Evolutionary conservation across 2,113 vertebrate species (phyloP).

Genomic region (Fukomys damarensis): DNA sequence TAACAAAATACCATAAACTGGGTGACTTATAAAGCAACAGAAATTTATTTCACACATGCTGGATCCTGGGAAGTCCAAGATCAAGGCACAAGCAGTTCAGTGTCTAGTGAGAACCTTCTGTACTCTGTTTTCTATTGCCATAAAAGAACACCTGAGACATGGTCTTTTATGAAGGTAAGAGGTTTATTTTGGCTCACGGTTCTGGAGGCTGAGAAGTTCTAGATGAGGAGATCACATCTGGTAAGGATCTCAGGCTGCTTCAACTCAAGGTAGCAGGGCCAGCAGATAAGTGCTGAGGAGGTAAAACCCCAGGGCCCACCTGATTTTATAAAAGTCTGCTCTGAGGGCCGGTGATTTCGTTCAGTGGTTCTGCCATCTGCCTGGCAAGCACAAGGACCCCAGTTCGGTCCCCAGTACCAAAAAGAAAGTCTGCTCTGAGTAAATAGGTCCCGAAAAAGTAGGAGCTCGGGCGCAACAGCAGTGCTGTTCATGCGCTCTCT

Average conservation of each 20-base stretch:
- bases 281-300: neutral
- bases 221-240: neutral
- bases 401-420: too few relatives aligned
- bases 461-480: neutral
- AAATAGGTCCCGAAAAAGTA: neutral
- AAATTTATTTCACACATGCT: neutral
- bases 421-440: too few relatives aligned
- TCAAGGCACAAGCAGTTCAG: neutral
- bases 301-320: neutral
- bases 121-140: neutral
- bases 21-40: neutral
- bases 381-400: too few relatives aligned
- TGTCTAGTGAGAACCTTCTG: neutral
- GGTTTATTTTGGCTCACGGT: neutral
- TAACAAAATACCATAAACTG: neutral
- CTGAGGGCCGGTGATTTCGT: too few relatives aligned
- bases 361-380: too few relatives aligned
- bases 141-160: neutral
- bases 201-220: neutral
- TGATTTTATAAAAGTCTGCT: neutral
- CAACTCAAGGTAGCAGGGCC: neutral
- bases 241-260: neutral
- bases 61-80: neutral
- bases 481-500: too few relatives aligned
- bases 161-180: neutral